Percentiles rank a stretch among this genome's conserved stretches.
These are phyloP conservation scores for Sicus ferrugineus DNA, from an alignment of 2,888 invertebrate species.

Conservation along the genomic window DNA sequence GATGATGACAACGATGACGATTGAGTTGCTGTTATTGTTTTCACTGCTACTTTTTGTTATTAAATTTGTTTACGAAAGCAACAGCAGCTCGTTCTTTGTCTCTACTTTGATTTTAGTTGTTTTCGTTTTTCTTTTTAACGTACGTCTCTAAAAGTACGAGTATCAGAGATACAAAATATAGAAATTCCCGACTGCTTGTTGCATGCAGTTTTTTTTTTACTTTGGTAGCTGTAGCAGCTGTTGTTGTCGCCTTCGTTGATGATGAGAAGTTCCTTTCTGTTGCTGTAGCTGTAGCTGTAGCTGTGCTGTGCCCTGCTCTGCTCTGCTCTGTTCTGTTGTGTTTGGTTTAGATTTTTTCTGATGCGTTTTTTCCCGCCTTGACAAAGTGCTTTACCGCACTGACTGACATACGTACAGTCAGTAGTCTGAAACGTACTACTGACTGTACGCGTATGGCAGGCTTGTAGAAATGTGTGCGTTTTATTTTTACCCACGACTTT, in stretches of 20 bases:
- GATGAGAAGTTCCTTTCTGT: neutral
- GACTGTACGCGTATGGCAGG: neutral
- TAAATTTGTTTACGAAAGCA: slow-evolving; percentile 21
- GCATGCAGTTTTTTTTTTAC: slow-evolving; percentile 1
- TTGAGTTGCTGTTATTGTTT: slow-evolving; percentile 9
- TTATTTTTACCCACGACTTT: slow-evolving; percentile 30
- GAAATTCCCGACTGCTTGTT: slow-evolving; percentile 16
- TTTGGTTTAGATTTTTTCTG: slow-evolving; percentile 27
- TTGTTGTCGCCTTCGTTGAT: slow-evolving; percentile 3
- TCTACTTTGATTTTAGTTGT: neutral
- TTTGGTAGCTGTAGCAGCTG: slow-evolving; percentile 3
- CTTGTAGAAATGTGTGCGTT: slow-evolving; percentile 20
- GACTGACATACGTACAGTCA: slow-evolving; percentile 21
- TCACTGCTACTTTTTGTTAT: slow-evolving; percentile 13
- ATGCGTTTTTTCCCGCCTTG: slow-evolving; percentile 17
- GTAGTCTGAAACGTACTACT: neutral
- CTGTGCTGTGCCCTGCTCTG: slow-evolving; percentile 11
- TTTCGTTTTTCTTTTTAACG: neutral
- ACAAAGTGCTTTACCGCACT: neutral
- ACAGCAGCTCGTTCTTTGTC: neutral
- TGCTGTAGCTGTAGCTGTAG: slow-evolving; percentile 3
- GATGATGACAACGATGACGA: slow-evolving; percentile 10
- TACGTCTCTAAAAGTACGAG: neutral
- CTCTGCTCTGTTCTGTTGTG: slow-evolving; percentile 18
- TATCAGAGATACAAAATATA: slow-evolving; percentile 19